Evolutionary conservation across 2,797 vertebrate species (phyloP).

Genomic region (Anisognathus igniventris): DNA sequence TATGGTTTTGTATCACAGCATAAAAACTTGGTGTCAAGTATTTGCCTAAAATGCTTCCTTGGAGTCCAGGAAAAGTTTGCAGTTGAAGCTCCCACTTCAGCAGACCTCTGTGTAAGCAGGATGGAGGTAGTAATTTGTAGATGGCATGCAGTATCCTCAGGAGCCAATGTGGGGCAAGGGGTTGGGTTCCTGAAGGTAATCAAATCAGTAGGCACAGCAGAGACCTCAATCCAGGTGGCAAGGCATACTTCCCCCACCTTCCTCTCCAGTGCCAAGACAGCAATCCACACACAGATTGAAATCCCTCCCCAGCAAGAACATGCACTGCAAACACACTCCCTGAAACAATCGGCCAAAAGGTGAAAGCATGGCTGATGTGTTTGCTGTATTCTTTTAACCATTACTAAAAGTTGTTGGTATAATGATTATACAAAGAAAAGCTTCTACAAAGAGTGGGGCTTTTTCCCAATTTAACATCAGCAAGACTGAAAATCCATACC

Average conservation of each 20-base stretch:
- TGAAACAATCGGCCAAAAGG: neutral
- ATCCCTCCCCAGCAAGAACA: neutral
- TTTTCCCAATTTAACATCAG: neutral
- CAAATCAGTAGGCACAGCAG: neutral
- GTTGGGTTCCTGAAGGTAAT: neutral
- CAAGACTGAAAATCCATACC: neutral
- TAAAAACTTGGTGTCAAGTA: neutral
- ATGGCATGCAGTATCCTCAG: neutral
- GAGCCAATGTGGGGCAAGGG: accelerated
- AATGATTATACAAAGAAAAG: neutral
- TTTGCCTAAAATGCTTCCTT: neutral
- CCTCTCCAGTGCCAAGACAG: neutral
- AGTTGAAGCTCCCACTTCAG: neutral
- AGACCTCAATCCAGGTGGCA: neutral
- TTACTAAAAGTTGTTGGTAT: neutral
- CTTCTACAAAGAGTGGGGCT: accelerated
- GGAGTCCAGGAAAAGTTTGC: neutral
- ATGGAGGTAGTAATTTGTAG: neutral
- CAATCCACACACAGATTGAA: neutral
- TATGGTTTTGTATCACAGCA: neutral
- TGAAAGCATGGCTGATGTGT: neutral
- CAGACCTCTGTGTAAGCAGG: neutral
- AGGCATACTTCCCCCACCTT: neutral
- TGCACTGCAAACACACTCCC: neutral
- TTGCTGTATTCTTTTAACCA: neutral